A percentile compares a stretch with the other conserved stretches of the same genome.
Evolutionary conservation across 1,140 invertebrate genomes (phyloP).

Genomic region (Riptortus pedestris): DNA sequence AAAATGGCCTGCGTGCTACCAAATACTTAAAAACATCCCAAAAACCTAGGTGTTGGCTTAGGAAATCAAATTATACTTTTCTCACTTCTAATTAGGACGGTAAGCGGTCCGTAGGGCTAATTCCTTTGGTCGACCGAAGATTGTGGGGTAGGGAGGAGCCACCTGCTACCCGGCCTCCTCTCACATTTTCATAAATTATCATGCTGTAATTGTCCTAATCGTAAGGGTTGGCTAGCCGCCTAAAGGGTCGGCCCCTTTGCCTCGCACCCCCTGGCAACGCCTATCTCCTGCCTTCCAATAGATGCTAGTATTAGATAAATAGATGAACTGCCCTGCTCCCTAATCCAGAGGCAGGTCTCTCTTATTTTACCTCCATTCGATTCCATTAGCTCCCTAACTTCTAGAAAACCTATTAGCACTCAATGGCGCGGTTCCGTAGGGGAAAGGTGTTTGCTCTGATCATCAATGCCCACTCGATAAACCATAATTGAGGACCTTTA

Average conservation of each 20-base stretch:
- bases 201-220: background rate
- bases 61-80: background rate
- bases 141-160: background rate
- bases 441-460: too few relatives aligned
- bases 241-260: background rate
- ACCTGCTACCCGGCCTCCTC: background rate
- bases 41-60: background rate
- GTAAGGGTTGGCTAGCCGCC: background rate
- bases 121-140: background rate
- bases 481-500: too few relatives aligned
- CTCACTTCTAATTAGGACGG: background rate
- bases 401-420: too few relatives aligned
- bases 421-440: too few relatives aligned
- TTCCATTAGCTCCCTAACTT: too few relatives aligned
- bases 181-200: background rate
- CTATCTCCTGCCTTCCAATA: background rate
- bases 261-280: background rate
- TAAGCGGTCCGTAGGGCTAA: background rate
- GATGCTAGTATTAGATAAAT: background rate
- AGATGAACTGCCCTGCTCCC: background rate
- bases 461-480: too few relatives aligned
- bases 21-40: background rate
- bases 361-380: too few relatives aligned
- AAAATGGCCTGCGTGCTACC: background rate
- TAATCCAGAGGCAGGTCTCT: too few relatives aligned